Evolutionary conservation across 2,113 vertebrate genomes (phyloP).

Genomic region (Gadus chalcogrammus): DNA sequence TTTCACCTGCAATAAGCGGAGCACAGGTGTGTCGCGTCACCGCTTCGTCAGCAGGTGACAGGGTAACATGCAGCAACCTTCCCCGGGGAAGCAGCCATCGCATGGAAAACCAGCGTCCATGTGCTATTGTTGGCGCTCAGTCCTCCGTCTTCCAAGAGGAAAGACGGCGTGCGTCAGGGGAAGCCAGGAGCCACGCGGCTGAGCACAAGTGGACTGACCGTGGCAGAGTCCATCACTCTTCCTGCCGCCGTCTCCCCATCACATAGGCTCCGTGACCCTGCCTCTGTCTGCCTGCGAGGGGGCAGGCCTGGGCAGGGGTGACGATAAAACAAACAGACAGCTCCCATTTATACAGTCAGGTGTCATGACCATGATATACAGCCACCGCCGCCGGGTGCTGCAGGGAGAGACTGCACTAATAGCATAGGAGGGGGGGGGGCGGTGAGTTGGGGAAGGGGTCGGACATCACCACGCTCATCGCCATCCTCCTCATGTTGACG

Average conservation of each 20-base stretch:
- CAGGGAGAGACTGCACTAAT: constrained; percentile 47
- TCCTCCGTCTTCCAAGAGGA: neutral
- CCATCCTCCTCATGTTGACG: neutral
- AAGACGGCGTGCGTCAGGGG: constrained; percentile 40
- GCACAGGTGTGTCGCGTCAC: no score
- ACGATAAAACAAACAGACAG: constrained; percentile 70
- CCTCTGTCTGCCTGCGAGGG: constrained; percentile 64
- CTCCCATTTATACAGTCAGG: constrained; percentile 70
- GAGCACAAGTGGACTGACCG: constrained; percentile 64
- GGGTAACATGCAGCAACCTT: neutral
- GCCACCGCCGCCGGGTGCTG: constrained; percentile 41
- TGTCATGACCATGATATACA: constrained; percentile 69
- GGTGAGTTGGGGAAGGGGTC: no score
- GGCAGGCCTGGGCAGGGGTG: constrained; percentile 44
- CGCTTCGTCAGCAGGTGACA: no score
- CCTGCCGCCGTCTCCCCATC: constrained; percentile 44
- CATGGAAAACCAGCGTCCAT: neutral
- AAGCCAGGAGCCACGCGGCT: constrained; percentile 55
- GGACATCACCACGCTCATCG: constrained; percentile 46
- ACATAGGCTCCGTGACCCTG: constrained; percentile 57
- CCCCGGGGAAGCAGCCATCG: neutral
- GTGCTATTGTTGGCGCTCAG: neutral
- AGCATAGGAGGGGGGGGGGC: neutral
- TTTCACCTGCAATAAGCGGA: no score
- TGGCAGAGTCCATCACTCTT: constrained; percentile 65